Base-by-base conservation (phyloP, 2,797 vertebrate species). In the Sciurus carolinensis region DNA sequence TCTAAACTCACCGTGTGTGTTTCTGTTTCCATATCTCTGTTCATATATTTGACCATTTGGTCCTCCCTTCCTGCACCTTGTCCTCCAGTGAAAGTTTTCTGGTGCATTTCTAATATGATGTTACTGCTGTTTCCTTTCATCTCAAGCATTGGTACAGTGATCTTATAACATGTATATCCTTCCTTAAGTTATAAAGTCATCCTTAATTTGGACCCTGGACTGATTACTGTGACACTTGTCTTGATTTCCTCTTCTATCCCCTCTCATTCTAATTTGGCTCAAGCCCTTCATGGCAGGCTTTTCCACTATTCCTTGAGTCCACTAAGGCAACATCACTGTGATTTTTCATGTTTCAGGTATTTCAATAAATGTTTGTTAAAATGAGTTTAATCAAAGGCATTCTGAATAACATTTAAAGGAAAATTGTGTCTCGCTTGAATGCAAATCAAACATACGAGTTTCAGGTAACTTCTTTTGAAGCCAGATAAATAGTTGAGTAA, bases 391-490 rank as follows among this genome's bases (percentile, higher is more conserved):
- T 59, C 7, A 33, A 62, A 95, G 22, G 26, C 17, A 28, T 62
- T 88, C 79, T 7, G n/a, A 73, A 67, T n/a, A 72, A 59, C 20
- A 88, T 24, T 22, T 69, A 84, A 73, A 17, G 3, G 11, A 73
- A 72, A 24, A 87, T 91, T 93, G 90, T n/a, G 24, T 67, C 30
- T n/a, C 33, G 73, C 11, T 33, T 85, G 66, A 95, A 64, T 14
- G 7, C 17, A 36, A 52, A 36, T 90, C 24, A 87, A 91, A 83
- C 66, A 15, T 59, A 59, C 36, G 20, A 87, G 22, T 15, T 4
- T 10, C 28, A 66, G 28, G 28, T n/a, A 83, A 30, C 20, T 83
- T 83, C 44, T 77, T 24, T 0, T 66, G 28, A 52, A 52, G 59
- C n/a, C n/a, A 86, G 69, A 59, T 79, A 44, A 67, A 69, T 85